These are phyloP conservation scores for Pterostichus niger DNA, from an alignment of 2,888 invertebrate genomes.

Conservation along the genomic window DNA sequence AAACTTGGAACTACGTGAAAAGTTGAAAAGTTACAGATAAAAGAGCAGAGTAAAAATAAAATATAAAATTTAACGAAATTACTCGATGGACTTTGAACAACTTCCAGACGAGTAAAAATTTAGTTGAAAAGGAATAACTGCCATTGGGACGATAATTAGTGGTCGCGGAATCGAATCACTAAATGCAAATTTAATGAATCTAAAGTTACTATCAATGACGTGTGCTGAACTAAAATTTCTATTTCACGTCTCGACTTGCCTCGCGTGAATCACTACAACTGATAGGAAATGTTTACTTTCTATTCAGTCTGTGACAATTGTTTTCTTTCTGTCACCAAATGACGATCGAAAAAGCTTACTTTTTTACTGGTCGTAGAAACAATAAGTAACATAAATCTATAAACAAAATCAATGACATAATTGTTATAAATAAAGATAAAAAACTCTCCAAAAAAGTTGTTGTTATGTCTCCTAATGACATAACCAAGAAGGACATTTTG, in stretches of 20 bases:
- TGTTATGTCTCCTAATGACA: too few species aligned
- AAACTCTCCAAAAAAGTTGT: too few species aligned
- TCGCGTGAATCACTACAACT: too few species aligned
- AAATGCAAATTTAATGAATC: slow-evolving; percentile 28
- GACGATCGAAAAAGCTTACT: too few species aligned
- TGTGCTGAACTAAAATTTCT: neutral
- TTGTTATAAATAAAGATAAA: too few species aligned
- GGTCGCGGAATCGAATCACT: slow-evolving; percentile 13
- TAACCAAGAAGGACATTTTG: neutral
- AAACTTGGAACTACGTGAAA: slow-evolving; percentile 55
- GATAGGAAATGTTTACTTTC: too few species aligned
- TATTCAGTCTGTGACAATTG: too few species aligned
- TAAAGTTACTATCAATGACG: neutral
- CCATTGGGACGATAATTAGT: slow-evolving; percentile 13
- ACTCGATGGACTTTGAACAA: slow-evolving; percentile 3
- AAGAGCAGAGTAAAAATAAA: slow-evolving; percentile 36
- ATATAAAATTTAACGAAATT: slow-evolving; percentile 19
- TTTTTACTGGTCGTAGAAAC: too few species aligned
- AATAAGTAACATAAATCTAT: too few species aligned
- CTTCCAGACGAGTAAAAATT: slow-evolving; percentile 31
- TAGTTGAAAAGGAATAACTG: slow-evolving; percentile 26
- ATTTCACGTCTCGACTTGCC: too few species aligned
- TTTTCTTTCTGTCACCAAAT: too few species aligned
- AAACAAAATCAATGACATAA: too few species aligned
- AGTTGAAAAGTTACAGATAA: slow-evolving; percentile 59